Evolutionary conservation across 2,888 invertebrate species (phyloP), one percentile per base, ranked within the genome.

Genomic region (Digitonthophagus gazella): DNA sequence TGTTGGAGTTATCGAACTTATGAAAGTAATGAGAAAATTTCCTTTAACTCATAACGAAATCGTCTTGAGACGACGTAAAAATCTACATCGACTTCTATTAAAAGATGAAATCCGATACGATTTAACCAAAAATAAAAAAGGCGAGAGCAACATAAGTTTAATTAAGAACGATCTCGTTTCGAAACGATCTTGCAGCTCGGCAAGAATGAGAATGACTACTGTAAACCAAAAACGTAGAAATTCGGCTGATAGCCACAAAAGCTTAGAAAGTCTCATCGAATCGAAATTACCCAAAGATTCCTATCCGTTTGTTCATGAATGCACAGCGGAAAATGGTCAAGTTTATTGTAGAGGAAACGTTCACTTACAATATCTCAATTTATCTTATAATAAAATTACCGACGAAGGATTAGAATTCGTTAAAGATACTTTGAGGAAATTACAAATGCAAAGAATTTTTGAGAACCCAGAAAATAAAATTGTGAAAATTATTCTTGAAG

Each of bases 271-370:
- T 15, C 15, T 16, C 19, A 22, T 55, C 28, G 28, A 20, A 1
- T 11, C 63, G 3, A 28, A 18, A 57, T 63, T 68, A 56, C 58
- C 65, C 16, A 63, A 63, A 54, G 74, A 71, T 61, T 18, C 56
- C 14, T 80, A 83, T 75, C 83, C 83, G 0, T 78, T 81, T 58
- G 72, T 74, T n/a, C 74, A 72, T 58, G 81, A 83, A 61, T 75
- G 73, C 63, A 69, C 72, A 44, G 74, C 76, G 15, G 74, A 76
- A 58, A 73, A 79, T 11, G 76, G 76, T 57, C 71, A 74, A 56
- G 72, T 82, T 6, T 75, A 75, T 58, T 78, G 80, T 28, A 74
- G 57, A 6, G 83, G 83, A 70, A 83, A 83, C 70, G 76, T 79
- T 14, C 69, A 73, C 14, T 68, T 83, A 55, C 75, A 78, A 16